These are phyloP conservation scores for Sminthurides bifidus DNA, from an alignment of 1,140 invertebrate genomes.

Conservation along the genomic window DNA sequence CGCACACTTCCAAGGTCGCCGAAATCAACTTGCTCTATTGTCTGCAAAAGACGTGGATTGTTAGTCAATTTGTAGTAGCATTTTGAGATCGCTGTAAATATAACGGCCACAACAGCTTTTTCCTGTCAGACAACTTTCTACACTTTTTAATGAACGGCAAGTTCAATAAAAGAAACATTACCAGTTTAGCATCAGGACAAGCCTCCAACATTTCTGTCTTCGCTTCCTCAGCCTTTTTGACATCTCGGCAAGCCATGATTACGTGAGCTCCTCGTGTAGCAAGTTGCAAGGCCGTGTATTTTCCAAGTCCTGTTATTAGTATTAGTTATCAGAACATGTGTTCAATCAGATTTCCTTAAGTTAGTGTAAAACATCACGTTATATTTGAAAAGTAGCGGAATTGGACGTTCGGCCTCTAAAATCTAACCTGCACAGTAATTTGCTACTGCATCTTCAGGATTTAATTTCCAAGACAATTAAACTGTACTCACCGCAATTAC, in stretches of 20 bases:
- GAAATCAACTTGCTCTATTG: slow-evolving; percentile 38
- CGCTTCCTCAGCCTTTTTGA: slow-evolving; percentile 33
- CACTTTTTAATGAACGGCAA: not conserved
- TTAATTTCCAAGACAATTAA: not conserved
- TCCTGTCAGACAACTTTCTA: not conserved
- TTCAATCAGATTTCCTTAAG: not conserved
- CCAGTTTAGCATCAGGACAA: not conserved
- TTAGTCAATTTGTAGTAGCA: not conserved
- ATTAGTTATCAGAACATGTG: not conserved
- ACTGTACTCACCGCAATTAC: not conserved
- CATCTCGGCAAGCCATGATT: slow-evolving; percentile 40
- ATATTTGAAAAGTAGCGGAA: not conserved
- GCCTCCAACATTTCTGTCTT: not conserved
- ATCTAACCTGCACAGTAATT: not conserved
- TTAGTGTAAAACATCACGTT: not conserved
- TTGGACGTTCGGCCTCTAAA: not conserved
- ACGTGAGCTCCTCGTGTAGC: slow-evolving; percentile 37
- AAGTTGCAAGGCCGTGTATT: slow-evolving; percentile 40
- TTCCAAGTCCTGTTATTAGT: slow-evolving; percentile 44
- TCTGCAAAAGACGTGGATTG: not conserved
- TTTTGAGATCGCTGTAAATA: not conserved
- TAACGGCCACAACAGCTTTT: not conserved
- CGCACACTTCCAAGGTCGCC: slow-evolving; percentile 38
- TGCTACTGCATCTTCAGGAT: not conserved
- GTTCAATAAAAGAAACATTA: not conserved